Evolutionary conservation across 2,888 invertebrate species (phyloP).

Genomic region (Drosophila prostipennis): DNA sequence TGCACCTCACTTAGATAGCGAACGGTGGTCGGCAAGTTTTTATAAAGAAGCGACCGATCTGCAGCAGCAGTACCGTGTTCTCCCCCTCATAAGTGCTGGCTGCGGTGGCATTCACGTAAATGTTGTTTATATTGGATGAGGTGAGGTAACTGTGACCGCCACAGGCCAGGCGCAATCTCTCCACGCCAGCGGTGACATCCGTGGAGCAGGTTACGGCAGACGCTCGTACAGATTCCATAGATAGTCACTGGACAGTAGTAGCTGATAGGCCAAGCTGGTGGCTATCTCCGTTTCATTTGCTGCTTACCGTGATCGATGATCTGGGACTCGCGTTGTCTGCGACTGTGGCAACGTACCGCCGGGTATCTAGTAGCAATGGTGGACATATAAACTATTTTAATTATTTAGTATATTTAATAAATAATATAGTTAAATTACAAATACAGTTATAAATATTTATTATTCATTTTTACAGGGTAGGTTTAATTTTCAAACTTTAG

Average conservation of each 20-base stretch:
- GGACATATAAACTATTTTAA: too few relatives aligned
- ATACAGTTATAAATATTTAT: too few relatives aligned
- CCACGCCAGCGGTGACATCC: constrained; percentile 89
- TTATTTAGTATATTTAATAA: too few relatives aligned
- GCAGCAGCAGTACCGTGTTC: constrained; percentile 95
- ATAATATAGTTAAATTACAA: too few relatives aligned
- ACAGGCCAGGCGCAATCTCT: constrained; percentile 93
- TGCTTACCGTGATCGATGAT: constrained; percentile 97
- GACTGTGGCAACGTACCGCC: too few relatives aligned
- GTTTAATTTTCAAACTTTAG: too few relatives aligned
- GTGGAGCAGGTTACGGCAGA: constrained; percentile 92
- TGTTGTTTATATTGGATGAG: constrained; percentile 91
- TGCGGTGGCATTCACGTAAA: constrained; percentile 92
- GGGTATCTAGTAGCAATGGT: too few relatives aligned
- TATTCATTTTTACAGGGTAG: too few relatives aligned
- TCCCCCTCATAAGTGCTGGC: constrained; percentile 98
- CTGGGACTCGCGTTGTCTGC: constrained; percentile 93
- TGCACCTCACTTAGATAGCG: constrained; percentile 86
- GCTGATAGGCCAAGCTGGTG: constrained; percentile 90
- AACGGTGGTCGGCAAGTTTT: constrained; percentile 91
- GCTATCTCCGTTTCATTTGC: constrained; percentile 95
- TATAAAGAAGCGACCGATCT: constrained; percentile 93
- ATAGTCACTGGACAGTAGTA: constrained; percentile 89
- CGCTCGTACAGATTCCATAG: constrained; percentile 92
- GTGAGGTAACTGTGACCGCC: constrained; percentile 98